Evolutionary conservation across 2,113 vertebrate genomes (phyloP).

Genomic region (Pygoscelis antarcticus): DNA sequence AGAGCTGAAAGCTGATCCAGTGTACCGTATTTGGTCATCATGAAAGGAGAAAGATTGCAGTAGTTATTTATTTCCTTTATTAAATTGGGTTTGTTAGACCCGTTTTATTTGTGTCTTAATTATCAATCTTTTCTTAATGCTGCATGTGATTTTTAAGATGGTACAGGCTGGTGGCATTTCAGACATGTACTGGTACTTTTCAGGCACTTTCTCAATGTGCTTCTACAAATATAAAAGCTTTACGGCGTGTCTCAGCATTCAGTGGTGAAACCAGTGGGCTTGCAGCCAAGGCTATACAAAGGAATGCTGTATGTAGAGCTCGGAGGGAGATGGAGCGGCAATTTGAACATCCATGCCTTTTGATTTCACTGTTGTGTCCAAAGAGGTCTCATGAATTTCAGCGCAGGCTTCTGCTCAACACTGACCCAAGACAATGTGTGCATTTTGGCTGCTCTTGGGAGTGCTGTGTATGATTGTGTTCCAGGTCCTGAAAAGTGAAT

Average conservation of each 20-base stretch:
- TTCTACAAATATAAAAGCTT: slow-evolving; percentile 2
- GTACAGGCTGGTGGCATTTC: neutral
- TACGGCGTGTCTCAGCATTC: neutral
- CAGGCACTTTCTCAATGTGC: neutral
- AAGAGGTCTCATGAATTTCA: neutral
- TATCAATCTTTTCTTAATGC: neutral
- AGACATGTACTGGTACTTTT: neutral
- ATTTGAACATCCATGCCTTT: neutral
- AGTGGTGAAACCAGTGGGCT: slow-evolving; percentile 24
- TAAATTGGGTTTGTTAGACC: neutral
- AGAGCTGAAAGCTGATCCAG: neutral
- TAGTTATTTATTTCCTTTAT: neutral
- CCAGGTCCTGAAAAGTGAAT: neutral
- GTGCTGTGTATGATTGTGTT: neutral
- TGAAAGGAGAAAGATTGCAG: neutral
- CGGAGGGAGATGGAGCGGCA: neutral
- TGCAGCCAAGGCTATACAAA: neutral
- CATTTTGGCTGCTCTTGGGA: neutral
- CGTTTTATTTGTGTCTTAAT: neutral
- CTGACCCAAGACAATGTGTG: neutral
- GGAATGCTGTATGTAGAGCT: neutral
- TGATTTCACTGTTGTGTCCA: neutral
- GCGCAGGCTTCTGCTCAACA: neutral
- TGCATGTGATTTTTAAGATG: neutral
- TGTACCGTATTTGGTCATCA: neutral